Evolutionary conservation across 2,888 invertebrate species (phyloP), one percentile per base, ranked within the genome.

Genomic region (Luffia ferchaultella): DNA sequence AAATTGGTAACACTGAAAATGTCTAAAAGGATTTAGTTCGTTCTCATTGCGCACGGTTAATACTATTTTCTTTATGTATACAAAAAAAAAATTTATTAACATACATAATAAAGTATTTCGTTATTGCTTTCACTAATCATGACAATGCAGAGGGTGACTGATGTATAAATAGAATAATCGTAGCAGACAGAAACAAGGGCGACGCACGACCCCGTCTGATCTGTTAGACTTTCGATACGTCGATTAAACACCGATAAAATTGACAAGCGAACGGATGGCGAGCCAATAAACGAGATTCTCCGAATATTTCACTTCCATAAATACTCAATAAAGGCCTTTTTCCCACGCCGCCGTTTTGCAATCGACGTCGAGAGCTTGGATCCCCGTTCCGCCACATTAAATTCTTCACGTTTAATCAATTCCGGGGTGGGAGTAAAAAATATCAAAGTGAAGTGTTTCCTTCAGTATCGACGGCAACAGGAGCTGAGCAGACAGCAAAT

Each of bases 331-430:
- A 67, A 67, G 68, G 60, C 66, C 59, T 54, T 68, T 67, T 73
- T 68, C 67, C 65, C 64, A 67, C 64, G 67, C 65, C 61, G 64
- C 67, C 61, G 64, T 68, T 68, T 67, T 59, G 67, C 70, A 62
- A 68, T 70, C 65, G 64, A 65, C 61, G 65, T 59, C 58, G 62
- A 61, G 61, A 62, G 57, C 64, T 61, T 58, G 64, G 64, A 69
- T 68, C 67, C 64, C 62, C 62, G 69, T 64, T 67, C 66, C 64
- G 71, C 65, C 69, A 69, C 71, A 73, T 76, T 77, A 74, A 74
- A 76, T 76, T 75, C 74, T 76, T 76, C 67, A 67, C 69, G 69
- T 76, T 76, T 73, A 76, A 77, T 77, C 75, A 77, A 75, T 73
- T 73, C 67, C 65, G 63, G 63, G 62, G 58, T 57, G 63, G 61